Conservation (phyloP, 2,888 invertebrate species). For the Cheilosia pagana region DNA sequence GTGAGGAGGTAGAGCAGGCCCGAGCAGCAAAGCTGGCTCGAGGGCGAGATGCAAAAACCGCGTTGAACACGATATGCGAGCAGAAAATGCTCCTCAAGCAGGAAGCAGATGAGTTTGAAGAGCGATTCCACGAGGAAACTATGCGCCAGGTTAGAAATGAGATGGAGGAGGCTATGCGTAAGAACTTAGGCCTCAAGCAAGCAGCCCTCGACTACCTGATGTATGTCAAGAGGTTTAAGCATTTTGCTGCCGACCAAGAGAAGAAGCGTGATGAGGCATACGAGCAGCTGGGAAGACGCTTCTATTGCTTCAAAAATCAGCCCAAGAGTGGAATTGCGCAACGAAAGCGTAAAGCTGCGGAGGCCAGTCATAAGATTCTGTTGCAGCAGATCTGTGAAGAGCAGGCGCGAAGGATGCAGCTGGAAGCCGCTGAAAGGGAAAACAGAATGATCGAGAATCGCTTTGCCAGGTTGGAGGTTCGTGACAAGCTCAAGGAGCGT, state of each 20-base stretch:
- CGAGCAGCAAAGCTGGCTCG: slow-evolving; percentile 77
- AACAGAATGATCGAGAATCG: slow-evolving; percentile 80
- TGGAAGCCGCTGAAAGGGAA: slow-evolving; percentile 78
- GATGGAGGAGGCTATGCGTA: slow-evolving; percentile 50
- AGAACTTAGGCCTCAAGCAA: slow-evolving; percentile 76
- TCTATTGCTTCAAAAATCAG: slow-evolving; percentile 75
- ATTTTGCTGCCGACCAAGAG: slow-evolving; percentile 77
- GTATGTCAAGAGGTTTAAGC: slow-evolving; percentile 79
- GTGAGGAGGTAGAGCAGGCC: slow-evolving; percentile 76
- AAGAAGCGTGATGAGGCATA: slow-evolving; percentile 77
- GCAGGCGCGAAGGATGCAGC: slow-evolving; percentile 77
- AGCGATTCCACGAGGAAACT: slow-evolving; percentile 77
- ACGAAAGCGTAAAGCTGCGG: slow-evolving; percentile 77
- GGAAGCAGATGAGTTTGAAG: slow-evolving; percentile 76
- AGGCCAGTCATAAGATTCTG: slow-evolving; percentile 77
- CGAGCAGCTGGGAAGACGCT: slow-evolving; percentile 75
- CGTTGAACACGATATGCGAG: slow-evolving; percentile 71
- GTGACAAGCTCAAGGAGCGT: slow-evolving; percentile 75
- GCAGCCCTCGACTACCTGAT: slow-evolving; percentile 79
- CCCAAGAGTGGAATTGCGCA: slow-evolving; percentile 76
- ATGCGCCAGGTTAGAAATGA: slow-evolving; percentile 77
- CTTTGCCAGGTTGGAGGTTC: slow-evolving; percentile 77
- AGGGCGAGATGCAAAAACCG: slow-evolving; percentile 29
- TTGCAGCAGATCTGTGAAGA: slow-evolving; percentile 80
- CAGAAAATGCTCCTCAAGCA: slow-evolving; percentile 77